phyloP scores from a whole-genome alignment of 2,113 vertebrate genomes.

The Atractosteus spatula region DNA sequence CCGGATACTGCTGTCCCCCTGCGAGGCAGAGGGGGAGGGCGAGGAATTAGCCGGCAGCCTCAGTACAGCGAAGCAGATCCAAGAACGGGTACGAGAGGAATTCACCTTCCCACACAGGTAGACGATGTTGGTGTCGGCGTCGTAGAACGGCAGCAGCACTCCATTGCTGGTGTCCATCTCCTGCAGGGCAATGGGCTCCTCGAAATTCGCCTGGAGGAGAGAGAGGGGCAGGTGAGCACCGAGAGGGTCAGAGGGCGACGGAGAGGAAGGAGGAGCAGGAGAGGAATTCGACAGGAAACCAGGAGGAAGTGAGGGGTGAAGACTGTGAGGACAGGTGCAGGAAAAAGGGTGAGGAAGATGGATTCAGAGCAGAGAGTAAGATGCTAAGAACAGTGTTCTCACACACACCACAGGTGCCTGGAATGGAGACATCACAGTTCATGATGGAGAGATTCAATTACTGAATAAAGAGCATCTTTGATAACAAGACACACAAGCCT shows the following conservation, averaged over 20 bases:
- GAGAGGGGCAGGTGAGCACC: background rate
- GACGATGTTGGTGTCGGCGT: conserved; percentile 87
- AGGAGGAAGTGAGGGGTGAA: background rate
- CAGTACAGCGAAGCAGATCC: background rate
- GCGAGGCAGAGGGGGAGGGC: background rate
- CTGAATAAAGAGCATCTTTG: too few relatives aligned
- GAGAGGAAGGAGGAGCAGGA: background rate
- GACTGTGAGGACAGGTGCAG: too few relatives aligned
- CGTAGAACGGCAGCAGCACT: conserved; percentile 91
- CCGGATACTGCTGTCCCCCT: conserved; percentile 96
- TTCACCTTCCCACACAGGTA: conserved; percentile 94
- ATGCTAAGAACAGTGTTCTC: too few relatives aligned
- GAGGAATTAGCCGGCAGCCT: background rate
- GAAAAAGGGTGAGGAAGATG: too few relatives aligned
- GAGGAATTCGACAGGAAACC: background rate
- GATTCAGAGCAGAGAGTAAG: too few relatives aligned
- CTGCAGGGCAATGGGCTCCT: conserved; percentile 91
- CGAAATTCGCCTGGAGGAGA: conserved; percentile 82
- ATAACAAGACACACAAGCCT: too few relatives aligned
- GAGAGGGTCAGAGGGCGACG: background rate
- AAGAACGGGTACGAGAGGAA: background rate
- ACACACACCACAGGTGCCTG: too few relatives aligned
- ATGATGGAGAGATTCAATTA: too few relatives aligned
- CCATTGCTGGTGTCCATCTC: conserved; percentile 98
- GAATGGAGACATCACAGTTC: too few relatives aligned